Base-by-base conservation (phyloP, 2,113 vertebrate genomes). In the Coptodon bakossiorum region DNA sequence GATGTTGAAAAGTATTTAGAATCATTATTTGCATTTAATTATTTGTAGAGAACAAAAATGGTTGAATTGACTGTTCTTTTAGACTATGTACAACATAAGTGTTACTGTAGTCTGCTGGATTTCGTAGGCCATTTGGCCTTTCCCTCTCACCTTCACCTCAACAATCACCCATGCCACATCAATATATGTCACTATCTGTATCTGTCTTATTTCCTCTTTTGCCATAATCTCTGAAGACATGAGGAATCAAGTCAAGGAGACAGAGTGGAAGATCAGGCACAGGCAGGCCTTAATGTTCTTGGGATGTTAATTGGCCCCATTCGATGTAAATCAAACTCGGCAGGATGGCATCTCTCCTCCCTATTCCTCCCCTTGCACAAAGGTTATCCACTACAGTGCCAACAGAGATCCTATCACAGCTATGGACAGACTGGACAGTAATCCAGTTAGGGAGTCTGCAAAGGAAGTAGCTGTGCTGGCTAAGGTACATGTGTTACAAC, bases 291-390 rank as follows among this genome's bases (percentile, higher is more conserved):
- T 90, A 85, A 84, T 90, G 92, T 90, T 87, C 86, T 76, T 40
- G 27, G 80, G 73, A 89, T 90, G 82, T 92, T 95, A 92, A 93
- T 93, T 91, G 88, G 86, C 86, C 91, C 45, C 84, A 86, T 88
- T 93, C 31, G 31, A 87, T 87, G 90, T 92, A 92, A 93, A 94
- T 95, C 91, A 90, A 81, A 88, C 88, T 90, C 50, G 63, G 85
- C 87, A 90, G 82, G 83, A 53, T 88, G 68, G 61, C 76, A 89
- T 93, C 61, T 71, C 84, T 89, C 76, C 81, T 89, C 50, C 73
- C 80, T 66, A 11, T 84, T 87, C 71, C 54, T 88, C 63, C 76
- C 36, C 17, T 80, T 29, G 43, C 68, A 63, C 85, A 91, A 89
- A 94, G 89, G 89, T 93, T 89, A 87, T 84, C 85, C 63, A 86